Base-by-base conservation (phyloP, 2,888 invertebrate species). In the Scaeva pyrastri region DNA sequence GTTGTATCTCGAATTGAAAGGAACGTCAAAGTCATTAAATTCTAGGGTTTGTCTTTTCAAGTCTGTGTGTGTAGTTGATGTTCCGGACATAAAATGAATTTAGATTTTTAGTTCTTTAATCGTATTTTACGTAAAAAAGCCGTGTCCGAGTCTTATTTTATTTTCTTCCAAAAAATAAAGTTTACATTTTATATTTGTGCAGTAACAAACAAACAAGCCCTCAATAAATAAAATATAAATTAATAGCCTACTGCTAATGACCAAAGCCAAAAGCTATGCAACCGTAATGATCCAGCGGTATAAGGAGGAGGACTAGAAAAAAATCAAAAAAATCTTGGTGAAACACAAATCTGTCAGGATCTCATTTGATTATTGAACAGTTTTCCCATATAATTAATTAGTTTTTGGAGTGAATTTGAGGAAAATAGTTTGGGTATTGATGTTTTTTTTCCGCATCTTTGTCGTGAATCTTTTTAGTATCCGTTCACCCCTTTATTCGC, bases 31-130 rank as follows among this genome's bases (percentile, higher is more conserved):
- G 2, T 23, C 4, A 19, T 23, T 52, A 14, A 36, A 12, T 58
- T 58, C 36, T 36, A 58, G 36, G 58, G 58, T 39, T 58, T 58
- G 58, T 58, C 58, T 58, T 12, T 19, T 58, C 6, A 36, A 2
- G 58, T 58, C 58, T 39, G 58, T 58, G 58, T 58, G 58, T 55
- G 55, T 55, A 16, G 55, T 26, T 55, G n/a, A n/a, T 55, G 55
- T 55, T 55, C 26, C 31, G 55, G 10, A 21, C 12, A 31, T 31
- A 1, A 1, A 12, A 50, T 21, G 19, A 50, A 50, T 26, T 58
- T 39, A 0, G 19, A n/a, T 58, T 56, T 36, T 58, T 58, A 39
- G 58, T 39, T 39, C n/a, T 19, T 39, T 58, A 58, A 58, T 36
- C 36, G n/a, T 26, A 55, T 55, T 55, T 55, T n/a, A 31, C 31